phyloP scores from a whole-genome alignment of 1,140 invertebrate species.

The Drosophila jambulina region DNA sequence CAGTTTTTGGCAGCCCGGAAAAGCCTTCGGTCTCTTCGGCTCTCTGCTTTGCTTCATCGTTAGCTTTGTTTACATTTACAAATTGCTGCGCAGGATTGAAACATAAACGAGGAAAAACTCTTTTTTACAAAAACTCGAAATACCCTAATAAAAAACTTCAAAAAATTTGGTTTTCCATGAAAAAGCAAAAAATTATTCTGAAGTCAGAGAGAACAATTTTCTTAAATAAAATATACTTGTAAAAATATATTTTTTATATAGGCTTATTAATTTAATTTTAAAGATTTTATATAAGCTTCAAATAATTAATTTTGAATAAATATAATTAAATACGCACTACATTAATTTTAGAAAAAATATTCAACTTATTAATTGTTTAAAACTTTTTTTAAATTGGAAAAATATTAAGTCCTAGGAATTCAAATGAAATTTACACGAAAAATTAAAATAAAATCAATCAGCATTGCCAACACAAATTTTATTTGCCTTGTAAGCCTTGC shows the following conservation, averaged over 20 bases:
- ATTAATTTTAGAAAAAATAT: too few relatives aligned
- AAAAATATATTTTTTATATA: too few relatives aligned
- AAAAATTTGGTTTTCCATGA: neutral
- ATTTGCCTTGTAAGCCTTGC: neutral
- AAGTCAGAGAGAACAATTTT: neutral
- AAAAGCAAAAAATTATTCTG: neutral
- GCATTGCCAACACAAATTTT: neutral
- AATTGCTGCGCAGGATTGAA: conserved; percentile 64
- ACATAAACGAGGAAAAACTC: conserved; percentile 45
- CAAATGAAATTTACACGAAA: too few relatives aligned
- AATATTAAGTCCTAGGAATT: too few relatives aligned
- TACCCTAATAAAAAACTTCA: conserved; percentile 2
- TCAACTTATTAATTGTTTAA: too few relatives aligned
- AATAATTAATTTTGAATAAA: neutral
- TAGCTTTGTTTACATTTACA: conserved; percentile 75
- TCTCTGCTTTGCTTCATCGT: conserved; percentile 39
- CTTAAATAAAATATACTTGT: too few relatives aligned
- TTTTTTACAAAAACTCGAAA: neutral
- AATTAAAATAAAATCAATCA: neutral
- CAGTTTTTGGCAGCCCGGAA: conserved; percentile 46
- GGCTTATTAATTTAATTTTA: too few relatives aligned
- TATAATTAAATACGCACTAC: neutral
- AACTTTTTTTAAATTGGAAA: too few relatives aligned
- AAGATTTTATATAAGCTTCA: too few relatives aligned
- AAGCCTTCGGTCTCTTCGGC: conserved; percentile 4